Base-by-base conservation (phyloP, 2,797 vertebrate species). In the Ceryle rudis region DNA sequence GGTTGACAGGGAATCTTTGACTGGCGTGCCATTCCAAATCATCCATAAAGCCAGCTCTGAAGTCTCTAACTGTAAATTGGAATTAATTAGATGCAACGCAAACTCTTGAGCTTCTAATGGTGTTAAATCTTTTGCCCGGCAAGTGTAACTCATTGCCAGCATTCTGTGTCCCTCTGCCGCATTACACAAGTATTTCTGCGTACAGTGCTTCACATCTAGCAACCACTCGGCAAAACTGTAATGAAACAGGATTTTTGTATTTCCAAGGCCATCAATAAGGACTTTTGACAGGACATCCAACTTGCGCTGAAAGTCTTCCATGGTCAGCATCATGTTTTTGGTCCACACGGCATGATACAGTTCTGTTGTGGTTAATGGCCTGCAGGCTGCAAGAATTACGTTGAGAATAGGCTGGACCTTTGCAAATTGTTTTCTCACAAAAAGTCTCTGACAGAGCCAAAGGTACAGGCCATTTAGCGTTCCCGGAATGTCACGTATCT, bases 221-320 rank as follows among this genome's bases (percentile, higher is more conserved):
- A 99, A 97, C 99, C 99, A 99, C 87, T 99, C 99, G 0, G 99
- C 99, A 98, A 99, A 99, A 89, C 99, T 99, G 96, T 99, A 99
- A 92, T 99, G 99, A 89, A 99, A 99, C 52, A 99, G 98, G 82
- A 99, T 99, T 97, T 99, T 99, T 52, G 99, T 99, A 94, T 98
- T 98, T 86, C 98, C 99, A 5, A 99, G 98, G 54, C 99, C 99
- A 65, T 99, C 98, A 3, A 99, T 97, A 81, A 99, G 98, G 93
- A 99, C 97, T 97, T 99, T 99, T n/a, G 99, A 99, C 52, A 99
- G 98, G 89, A 99, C 99, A 93, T 99, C 99, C 98, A 99, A 98
- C 95, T 99, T 99, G 91, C 99, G 99, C n/a, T 99, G 99, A 89
- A 99, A 99, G 82, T 99, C 99, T 85, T 99, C 99, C 98, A 99